Evolutionary conservation across 2,113 vertebrate species (phyloP), one percentile per base, ranked within the genome.

Genomic region (Centropus unirufus): DNA sequence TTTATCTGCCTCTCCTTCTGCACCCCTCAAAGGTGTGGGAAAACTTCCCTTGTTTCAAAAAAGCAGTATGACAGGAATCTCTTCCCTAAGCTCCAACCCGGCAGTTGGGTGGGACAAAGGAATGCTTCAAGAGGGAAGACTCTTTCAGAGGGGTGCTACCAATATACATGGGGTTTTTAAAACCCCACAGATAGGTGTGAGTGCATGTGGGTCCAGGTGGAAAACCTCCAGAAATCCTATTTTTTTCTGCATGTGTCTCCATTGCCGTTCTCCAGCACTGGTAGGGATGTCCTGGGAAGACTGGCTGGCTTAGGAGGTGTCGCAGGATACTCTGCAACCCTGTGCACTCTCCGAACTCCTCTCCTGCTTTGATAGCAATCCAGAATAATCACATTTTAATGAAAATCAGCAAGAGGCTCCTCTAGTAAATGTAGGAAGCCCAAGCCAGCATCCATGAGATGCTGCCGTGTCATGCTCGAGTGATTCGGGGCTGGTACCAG

Each of bases 51-150:
- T 32, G 21, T 75, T 95, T 69, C 88, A 19, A 82, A 90, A 94
- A 91, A 91, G 92, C 51, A 11, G 93, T 81, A 84, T 82, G 80
- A 72, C 19, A 24, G 96, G 94, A 96, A 96, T 93, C 78, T 73
- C 89, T 94, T 93, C 42, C 75, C 44, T 49, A 27, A 64, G 81
- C 82, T 85, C 54, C 70, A 85, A 47, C 63, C 34, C 0, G 0
- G 20, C 16, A 0, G 44, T 1, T 3, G 34, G 89, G 66, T 70
- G 66, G 83, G 91, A 93, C 3, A 3, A 69, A 62, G 58, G 26
- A 74, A 63, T 57, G 54, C 8, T 68, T 68, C 49, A 10, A 80
- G 47, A 34, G 15, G 21, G n/a, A n/a, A n/a, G n/a, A n/a, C n/a
- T n/a, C n/a, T n/a, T n/a, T n/a, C n/a, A n/a, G n/a, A n/a, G n/a